These are phyloP conservation scores for Drosophila paranaensis DNA, from an alignment of 2,888 invertebrate species.

Conservation along the genomic window DNA sequence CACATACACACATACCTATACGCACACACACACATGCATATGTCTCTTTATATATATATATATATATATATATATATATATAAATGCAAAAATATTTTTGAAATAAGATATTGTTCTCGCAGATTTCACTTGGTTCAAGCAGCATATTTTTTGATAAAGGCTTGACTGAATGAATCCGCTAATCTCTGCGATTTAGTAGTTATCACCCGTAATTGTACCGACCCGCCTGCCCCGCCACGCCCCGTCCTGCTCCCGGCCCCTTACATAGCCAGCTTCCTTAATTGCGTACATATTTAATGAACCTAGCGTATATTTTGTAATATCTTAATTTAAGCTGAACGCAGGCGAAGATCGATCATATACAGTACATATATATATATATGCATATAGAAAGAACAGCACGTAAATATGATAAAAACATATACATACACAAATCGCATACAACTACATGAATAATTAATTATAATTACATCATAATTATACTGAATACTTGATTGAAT, in stretches of 20 bases:
- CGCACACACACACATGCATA: conserved; percentile 7
- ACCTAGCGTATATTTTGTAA: conserved; percentile 46
- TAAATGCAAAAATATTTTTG: conserved; percentile 24
- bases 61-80: conserved; percentile 15
- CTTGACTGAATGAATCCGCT: conserved; percentile 33
- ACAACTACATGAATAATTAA: conserved; percentile 51
- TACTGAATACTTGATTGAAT: conserved; percentile 54
- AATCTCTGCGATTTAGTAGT: conserved; percentile 57
- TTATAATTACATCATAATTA: conserved; percentile 41
- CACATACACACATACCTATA: conserved; percentile 1
- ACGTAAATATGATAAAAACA: conserved; percentile 30
- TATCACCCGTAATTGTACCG: conserved; percentile 11
- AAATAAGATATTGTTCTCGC: conserved; percentile 38
- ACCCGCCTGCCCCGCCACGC: neutral
- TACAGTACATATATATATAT: conserved; percentile 51
- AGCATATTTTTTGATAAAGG: conserved; percentile 12
- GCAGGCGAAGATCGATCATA: conserved; percentile 38
- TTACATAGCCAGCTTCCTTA: conserved; percentile 2
- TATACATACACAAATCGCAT: conserved; percentile 35
- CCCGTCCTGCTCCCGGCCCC: neutral
- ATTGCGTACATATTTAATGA: conserved; percentile 19
- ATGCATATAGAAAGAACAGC: conserved; percentile 53
- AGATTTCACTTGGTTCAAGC: conserved; percentile 29
- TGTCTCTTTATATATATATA: no score
- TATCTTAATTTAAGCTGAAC: conserved; percentile 36